Base-by-base conservation (phyloP, 2,797 vertebrate genomes). In the Heterohyrax brucei region DNA sequence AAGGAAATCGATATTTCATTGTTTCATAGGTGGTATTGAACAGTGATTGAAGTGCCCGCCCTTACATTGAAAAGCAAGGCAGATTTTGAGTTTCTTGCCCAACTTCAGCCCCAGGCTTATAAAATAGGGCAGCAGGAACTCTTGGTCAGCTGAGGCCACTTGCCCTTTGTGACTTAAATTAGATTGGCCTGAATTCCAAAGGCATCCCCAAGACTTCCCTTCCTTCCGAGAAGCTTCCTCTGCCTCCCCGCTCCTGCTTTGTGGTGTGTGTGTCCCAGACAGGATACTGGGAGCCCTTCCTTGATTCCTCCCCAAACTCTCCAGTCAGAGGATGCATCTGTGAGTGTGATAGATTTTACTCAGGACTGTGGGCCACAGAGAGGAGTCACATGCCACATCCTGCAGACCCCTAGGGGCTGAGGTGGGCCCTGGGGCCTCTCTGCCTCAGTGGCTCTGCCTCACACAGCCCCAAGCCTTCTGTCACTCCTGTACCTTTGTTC, bases 151-250 rank as follows among this genome's bases (percentile, higher is more conserved):
- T 3, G 48, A 84, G 59, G 66, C 39, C 61, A 92, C 64, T 59
- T 76, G 89, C 22, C 62, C 80, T 86, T 61, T 79, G 90, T 77
- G 88, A 48, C 76, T 19, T 64, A 59, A 64, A 39, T 87, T 79
- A 89, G 1, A 53, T 30, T 94, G 82, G 62, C 83, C 86, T 56
- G 46, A 86, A 91, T 56, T 62, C 53, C 76, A 21, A 73, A 84
- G 79, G 30, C 48, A 33, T 39, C 56, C 18, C 61, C 5, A 16
- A 85, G 86, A 48, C 50, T 7, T 39, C 66, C 8, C 1, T 4
- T 18, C 48, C 26, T 46, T 26, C 77, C 72, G 7, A 0, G 13
- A 64, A 50, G 50, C 72, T 48, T 39, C 0, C 30, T 64, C 87
- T 53, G 83, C 39, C 24, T 59, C 48, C 62, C 22, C 24, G 50